A percentile compares a stretch with the other conserved stretches of the same genome.
Evolutionary conservation across 2,113 vertebrate species (phyloP).

Genomic region (Hemibates koningsi): DNA sequence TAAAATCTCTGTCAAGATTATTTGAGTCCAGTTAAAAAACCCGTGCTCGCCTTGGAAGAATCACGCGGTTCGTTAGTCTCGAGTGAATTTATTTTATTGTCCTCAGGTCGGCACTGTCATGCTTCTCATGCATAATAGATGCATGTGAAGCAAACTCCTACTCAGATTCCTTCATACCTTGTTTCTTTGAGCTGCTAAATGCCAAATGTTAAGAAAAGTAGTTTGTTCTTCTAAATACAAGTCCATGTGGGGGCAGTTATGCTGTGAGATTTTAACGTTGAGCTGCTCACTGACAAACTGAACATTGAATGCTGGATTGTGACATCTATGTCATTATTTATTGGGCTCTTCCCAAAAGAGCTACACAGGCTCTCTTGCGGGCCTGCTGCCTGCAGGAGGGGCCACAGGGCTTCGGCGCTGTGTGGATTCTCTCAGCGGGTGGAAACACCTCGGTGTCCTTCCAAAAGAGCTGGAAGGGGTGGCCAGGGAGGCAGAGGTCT

Average conservation of each 20-base stretch:
- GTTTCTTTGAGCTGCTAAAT: neutral
- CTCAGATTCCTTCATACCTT: neutral
- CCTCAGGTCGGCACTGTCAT: neutral
- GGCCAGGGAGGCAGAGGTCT: neutral
- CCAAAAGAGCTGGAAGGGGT: neutral
- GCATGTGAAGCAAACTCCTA: neutral
- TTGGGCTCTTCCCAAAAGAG: neutral
- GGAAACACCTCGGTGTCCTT: neutral
- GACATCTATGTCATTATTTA: neutral
- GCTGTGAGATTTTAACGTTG: neutral
- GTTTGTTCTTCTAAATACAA: neutral
- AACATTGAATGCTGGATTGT: neutral
- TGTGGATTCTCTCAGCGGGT: neutral
- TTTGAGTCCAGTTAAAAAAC: neutral
- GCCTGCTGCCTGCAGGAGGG: neutral
- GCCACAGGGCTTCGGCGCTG: neutral
- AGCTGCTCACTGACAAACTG: neutral
- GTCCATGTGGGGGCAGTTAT: neutral
- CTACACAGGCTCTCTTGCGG: neutral
- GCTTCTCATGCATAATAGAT: neutral
- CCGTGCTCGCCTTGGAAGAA: rapidly evolving
- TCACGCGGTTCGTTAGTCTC: neutral
- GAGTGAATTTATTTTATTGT: neutral
- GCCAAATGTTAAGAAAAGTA: neutral
- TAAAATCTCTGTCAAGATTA: neutral